Evolutionary conservation across 2,888 invertebrate genomes (phyloP).

Genomic region (Allygus modestus): DNA sequence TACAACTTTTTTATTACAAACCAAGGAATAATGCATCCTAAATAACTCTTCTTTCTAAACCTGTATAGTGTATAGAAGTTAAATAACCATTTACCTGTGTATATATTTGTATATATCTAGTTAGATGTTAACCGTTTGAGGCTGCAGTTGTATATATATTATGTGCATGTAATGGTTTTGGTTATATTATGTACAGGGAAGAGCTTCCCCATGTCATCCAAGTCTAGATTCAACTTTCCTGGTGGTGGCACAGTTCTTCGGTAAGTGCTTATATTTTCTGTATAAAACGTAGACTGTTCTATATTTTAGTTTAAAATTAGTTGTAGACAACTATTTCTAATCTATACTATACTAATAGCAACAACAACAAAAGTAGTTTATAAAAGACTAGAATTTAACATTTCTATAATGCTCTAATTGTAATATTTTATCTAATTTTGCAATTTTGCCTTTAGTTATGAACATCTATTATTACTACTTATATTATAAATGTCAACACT

Average conservation of each 20-base stretch:
- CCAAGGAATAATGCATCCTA: no score
- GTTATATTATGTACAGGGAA: slow-evolving; percentile 31
- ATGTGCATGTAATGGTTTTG: slow-evolving; percentile 44
- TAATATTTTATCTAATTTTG: no score
- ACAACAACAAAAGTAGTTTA: no score
- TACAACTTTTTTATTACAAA: no score
- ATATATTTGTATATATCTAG: slow-evolving; percentile 42
- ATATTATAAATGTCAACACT: no score
- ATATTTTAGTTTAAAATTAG: no score
- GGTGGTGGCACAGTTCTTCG: slow-evolving; percentile 21
- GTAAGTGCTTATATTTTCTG: slow-evolving; percentile 1
- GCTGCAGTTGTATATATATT: slow-evolving; percentile 1
- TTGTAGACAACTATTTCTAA: no score
- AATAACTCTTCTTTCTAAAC: background rate
- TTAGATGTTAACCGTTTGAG: background rate
- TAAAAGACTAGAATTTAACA: no score
- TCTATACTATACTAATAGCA: no score
- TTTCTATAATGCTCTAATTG: no score
- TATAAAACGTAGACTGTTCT: background rate
- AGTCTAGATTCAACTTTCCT: slow-evolving; percentile 34
- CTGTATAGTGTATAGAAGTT: background rate
- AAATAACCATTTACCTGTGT: background rate
- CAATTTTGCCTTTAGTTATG: no score
- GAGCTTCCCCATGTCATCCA: slow-evolving; percentile 7
- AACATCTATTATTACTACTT: no score